Percentiles rank a stretch among this genome's conserved stretches.
These are phyloP conservation scores for Lacanobia oleracea DNA, from an alignment of 2,888 invertebrate genomes.

Conservation along the genomic window DNA sequence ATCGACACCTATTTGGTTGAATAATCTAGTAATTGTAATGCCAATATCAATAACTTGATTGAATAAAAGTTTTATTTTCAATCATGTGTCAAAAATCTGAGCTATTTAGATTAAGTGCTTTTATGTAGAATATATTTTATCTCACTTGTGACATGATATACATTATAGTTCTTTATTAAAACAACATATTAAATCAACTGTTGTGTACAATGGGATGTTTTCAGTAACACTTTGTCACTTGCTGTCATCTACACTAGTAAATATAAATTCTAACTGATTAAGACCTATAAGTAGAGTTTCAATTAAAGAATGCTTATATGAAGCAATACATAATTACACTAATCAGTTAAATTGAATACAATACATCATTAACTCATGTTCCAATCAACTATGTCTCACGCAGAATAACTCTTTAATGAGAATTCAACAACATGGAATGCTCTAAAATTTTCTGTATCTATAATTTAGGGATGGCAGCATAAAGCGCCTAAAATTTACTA, in stretches of 20 bases:
- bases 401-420: constrained; percentile 73
- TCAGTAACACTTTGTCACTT: constrained; percentile 44
- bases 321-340: constrained; percentile 80
- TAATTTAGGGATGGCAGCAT: constrained; percentile 64
- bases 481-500: constrained; percentile 72
- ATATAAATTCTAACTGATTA: constrained; percentile 68
- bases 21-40: constrained; percentile 73
- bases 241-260: constrained; percentile 59
- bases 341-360: constrained; percentile 77
- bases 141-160: constrained; percentile 60
- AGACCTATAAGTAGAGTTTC: constrained; percentile 71
- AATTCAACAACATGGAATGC: constrained; percentile 84
- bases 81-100: constrained; percentile 31
- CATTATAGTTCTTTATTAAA: constrained; percentile 41
- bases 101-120: constrained; percentile 45
- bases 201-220: constrained; percentile 47
- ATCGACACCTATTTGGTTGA: constrained; percentile 76
- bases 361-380: constrained; percentile 73
- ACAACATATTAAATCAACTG: constrained; percentile 48
- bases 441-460: constrained; percentile 77
- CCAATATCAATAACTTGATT: constrained; percentile 65
- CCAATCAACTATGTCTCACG: constrained; percentile 74
- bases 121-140: constrained; percentile 43
- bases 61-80: constrained; percentile 44
- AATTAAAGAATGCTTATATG: constrained; percentile 74